Conservation (phyloP, 53 echinoderm and acorn worm genomes). For the Hippasteria phrygiana region DNA sequence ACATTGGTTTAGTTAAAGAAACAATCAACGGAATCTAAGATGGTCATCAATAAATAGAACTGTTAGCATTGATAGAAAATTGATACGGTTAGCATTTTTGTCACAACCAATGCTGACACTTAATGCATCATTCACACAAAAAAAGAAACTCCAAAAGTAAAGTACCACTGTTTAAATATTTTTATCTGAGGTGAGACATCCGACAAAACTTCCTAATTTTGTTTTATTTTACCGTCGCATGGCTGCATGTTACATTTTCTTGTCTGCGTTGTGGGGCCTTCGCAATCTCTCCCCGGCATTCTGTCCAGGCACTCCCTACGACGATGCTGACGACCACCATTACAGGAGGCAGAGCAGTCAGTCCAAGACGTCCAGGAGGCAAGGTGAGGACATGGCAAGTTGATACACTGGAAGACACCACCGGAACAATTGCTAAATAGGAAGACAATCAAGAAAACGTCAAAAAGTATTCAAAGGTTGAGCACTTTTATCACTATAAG, state of each 20-base stretch:
- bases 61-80: too few relatives aligned
- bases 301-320: slow-evolving; percentile 51
- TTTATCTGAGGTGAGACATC: too few relatives aligned
- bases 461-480: neutral
- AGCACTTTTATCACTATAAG: too few relatives aligned
- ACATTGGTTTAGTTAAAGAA: too few relatives aligned
- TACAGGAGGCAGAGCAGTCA: slow-evolving; percentile 62
- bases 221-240: slow-evolving; percentile 63
- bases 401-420: slow-evolving; percentile 17
- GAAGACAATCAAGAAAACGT: neutral
- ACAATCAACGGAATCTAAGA: too few relatives aligned
- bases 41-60: too few relatives aligned
- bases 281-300: slow-evolving; percentile 52
- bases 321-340: slow-evolving; percentile 57
- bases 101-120: too few relatives aligned
- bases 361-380: slow-evolving; percentile 69
- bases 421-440: slow-evolving; percentile 15
- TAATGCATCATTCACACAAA: too few relatives aligned
- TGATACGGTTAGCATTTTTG: too few relatives aligned
- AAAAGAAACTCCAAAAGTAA: too few relatives aligned
- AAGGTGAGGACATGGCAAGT: slow-evolving; percentile 17
- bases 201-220: too few relatives aligned
- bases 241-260: slow-evolving; percentile 38
- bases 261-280: slow-evolving; percentile 56
- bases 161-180: too few relatives aligned